Base-by-base conservation (phyloP, 2,888 invertebrate genomes). In the Xestoiulus laeticollis region DNA sequence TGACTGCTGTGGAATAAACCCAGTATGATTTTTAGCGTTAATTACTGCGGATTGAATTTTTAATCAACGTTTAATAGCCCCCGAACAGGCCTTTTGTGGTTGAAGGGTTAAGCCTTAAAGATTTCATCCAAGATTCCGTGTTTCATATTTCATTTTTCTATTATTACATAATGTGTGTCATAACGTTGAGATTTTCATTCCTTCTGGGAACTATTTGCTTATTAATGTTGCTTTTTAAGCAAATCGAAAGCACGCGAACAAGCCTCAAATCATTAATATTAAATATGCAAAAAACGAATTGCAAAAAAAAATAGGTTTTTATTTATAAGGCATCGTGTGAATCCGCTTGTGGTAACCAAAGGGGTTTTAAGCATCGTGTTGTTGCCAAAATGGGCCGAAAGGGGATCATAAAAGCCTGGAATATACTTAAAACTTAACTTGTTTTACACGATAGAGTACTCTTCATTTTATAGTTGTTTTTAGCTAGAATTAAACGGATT, bases 221-320 rank as follows among this genome's bases (percentile, higher is more conserved):
- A 78, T 30, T 78, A 78, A 78, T 78, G 26, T 30, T 78, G 30
- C 30, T 78, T 78, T 78, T 78, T 78, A 78, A 78, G 78, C 78
- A 30, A 78, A 78, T 78, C 78, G 78, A 30, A 30, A 12, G 26
- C 78, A 30, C 30, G 78, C 78, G 30, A 78, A 78, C 78, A 30
- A 78, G 30, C 78, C 78, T 26, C 30, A 78, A 78, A 78, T 14
- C 78, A 30, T 78, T 30, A 78, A 78, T 78, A 78, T 30, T 78
- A 78, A 78, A 78, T 12, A 10, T 30, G 10, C 78, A 78, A 78
- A 78, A 78, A 26, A 26, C 12, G 68, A 1, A 78, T 26, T 48
- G 30, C 14, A 14, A 26, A 38, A 38, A 38, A 38, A 30, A 78
- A 78, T 10, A 78, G 14, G 30, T 78, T 78, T 78, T 78, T 78